Conservation (phyloP, 2,797 vertebrate genomes). For the Myiotriccus ornatus region DNA sequence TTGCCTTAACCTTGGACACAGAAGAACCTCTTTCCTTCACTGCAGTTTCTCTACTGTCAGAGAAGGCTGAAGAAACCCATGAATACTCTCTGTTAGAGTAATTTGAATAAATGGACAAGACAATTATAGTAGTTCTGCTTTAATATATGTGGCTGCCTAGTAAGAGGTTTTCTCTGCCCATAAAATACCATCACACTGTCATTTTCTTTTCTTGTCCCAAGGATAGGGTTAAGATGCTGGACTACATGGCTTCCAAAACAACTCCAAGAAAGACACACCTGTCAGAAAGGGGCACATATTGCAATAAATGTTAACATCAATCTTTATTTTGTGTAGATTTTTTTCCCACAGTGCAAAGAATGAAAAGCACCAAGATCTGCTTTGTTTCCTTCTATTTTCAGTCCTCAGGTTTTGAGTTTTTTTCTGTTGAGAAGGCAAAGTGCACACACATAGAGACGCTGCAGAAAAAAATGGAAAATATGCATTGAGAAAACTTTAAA, state of each 20-base stretch:
- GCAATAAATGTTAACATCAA: not conserved
- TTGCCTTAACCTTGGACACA: not conserved
- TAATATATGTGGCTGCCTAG: not conserved
- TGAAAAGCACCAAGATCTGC: not conserved
- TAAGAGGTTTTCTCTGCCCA: not conserved
- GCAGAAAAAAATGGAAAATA: not conserved
- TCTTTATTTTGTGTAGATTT: not conserved
- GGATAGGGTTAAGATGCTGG: not conserved
- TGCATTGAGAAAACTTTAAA: not conserved
- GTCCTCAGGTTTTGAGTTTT: not conserved
- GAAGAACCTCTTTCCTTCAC: not conserved
- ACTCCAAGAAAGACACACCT: not conserved
- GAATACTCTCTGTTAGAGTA: not conserved
- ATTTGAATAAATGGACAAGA: not conserved
- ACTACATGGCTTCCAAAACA: not conserved
- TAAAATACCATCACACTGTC: not conserved
- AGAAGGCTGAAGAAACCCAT: not conserved
- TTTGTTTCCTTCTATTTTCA: not conserved
- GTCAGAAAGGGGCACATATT: not conserved
- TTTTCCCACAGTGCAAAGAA: not conserved
- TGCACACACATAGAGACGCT: accelerated
- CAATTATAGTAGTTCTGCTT: not conserved
- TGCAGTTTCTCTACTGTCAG: not conserved
- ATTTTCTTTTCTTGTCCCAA: not conserved
- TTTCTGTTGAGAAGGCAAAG: not conserved